Percentiles rank a stretch among this genome's conserved stretches.
Conservation (phyloP, 2,113 vertebrate species). For the Phalacrocorax aristotelis region DNA sequence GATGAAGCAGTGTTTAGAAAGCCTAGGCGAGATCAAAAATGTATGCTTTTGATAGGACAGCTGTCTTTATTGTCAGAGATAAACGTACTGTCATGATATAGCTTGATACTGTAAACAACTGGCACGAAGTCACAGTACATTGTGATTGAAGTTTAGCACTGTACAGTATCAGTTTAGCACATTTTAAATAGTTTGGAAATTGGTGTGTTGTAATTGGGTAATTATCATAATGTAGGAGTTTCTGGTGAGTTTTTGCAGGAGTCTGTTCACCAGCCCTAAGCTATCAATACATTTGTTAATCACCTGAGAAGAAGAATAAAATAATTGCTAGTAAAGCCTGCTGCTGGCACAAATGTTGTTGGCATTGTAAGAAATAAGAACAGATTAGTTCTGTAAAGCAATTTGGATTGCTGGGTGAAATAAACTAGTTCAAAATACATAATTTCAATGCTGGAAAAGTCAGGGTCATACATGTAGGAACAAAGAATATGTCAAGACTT, state of each 20-base stretch:
- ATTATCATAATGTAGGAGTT: neutral
- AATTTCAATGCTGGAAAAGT: neutral
- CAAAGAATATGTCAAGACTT: neutral
- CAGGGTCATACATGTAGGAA: neutral
- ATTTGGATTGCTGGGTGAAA: neutral
- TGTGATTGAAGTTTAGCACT: neutral
- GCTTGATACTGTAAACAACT: neutral
- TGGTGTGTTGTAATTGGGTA: neutral
- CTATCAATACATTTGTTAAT: neutral
- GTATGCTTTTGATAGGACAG: neutral
- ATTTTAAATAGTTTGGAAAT: neutral
- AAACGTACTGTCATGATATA: neutral
- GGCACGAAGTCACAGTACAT: fast-evolving
- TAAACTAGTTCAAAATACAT: neutral
- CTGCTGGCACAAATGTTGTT: neutral
- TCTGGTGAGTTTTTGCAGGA: neutral
- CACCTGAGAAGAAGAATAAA: neutral
- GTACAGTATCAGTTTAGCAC: neutral
- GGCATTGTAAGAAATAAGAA: neutral
- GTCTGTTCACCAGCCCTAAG: neutral
- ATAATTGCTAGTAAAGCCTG: neutral
- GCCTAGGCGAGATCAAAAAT: neutral
- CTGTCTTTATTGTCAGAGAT: neutral
- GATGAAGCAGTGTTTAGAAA: neutral
- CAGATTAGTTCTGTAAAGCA: neutral